Evolutionary conservation across 2,113 vertebrate genomes (phyloP).

Genomic region (Mesoclemmys tuberculata): DNA sequence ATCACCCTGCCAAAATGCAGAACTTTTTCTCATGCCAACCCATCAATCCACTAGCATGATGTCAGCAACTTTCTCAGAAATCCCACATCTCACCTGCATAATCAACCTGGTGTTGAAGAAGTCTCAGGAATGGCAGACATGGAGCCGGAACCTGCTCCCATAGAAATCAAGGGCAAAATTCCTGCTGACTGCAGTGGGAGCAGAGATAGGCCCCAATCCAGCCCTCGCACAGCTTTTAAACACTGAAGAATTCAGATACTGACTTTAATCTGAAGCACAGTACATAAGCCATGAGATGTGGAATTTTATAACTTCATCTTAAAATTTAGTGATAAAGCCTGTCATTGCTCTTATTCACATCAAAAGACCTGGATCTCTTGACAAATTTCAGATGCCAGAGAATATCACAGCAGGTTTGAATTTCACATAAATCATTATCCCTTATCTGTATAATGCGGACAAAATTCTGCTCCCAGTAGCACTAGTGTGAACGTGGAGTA

Average conservation of each 20-base stretch:
- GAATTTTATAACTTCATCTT: fast-evolving
- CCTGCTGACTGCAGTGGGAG: not conserved
- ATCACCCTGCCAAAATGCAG: not conserved
- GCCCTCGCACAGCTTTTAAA: not conserved
- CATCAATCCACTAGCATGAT: not conserved
- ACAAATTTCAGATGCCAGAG: not conserved
- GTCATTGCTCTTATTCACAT: not conserved
- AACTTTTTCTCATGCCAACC: not conserved
- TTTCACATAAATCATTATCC: not conserved
- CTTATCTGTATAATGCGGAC: not conserved
- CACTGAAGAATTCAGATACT: not conserved
- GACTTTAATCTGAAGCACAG: not conserved
- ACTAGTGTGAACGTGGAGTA: fast-evolving
- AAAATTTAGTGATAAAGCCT: not conserved
- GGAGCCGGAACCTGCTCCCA: not conserved
- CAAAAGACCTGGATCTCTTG: not conserved
- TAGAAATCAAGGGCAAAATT: not conserved
- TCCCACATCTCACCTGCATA: not conserved
- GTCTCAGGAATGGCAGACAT: not conserved
- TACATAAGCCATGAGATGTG: not conserved
- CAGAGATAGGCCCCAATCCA: not conserved
- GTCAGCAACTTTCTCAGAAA: not conserved
- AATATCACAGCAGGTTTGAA: not conserved
- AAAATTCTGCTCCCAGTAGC: not conserved
- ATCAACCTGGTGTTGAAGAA: not conserved